Evolutionary conservation across 2,888 invertebrate species (phyloP).

Genomic region (Prostheceraeus crozeri): DNA sequence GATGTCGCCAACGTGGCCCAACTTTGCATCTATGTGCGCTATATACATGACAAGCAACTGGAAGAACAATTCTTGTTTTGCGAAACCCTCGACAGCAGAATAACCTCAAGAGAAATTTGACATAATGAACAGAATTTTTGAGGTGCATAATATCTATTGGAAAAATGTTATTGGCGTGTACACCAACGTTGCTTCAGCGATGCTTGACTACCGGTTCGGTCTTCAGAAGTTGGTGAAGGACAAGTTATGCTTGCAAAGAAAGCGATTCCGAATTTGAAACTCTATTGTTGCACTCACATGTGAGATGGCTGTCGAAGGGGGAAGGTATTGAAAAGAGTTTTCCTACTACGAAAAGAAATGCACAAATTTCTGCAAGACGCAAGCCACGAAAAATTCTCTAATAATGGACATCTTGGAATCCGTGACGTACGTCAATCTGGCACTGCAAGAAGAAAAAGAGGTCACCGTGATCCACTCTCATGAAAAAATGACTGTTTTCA

Average conservation of each 20-base stretch:
- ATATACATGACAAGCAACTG: constrained; percentile 25
- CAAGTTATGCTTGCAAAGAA: constrained; percentile 17
- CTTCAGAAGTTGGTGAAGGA: constrained; percentile 14
- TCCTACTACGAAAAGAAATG: constrained; percentile 25
- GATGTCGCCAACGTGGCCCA: constrained; percentile 25
- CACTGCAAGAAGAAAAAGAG: constrained; percentile 27
- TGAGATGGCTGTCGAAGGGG: constrained; percentile 16
- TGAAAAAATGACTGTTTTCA: constrained; percentile 33
- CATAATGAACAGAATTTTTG: constrained; percentile 24
- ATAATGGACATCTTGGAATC: constrained; percentile 30
- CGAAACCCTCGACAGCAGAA: constrained; percentile 12
- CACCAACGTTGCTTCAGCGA: not conserved
- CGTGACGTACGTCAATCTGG: constrained; percentile 23
- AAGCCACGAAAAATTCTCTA: constrained; percentile 21
- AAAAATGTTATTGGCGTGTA: constrained; percentile 12
- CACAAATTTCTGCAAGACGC: constrained; percentile 12
- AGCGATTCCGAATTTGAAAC: constrained; percentile 23
- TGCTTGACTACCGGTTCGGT: constrained; percentile 14
- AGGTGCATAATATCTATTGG: constrained; percentile 25
- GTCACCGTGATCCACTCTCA: constrained; percentile 25
- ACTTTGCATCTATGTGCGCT: constrained; percentile 26
- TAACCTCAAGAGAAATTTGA: constrained; percentile 21
- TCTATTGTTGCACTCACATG: constrained; percentile 29
- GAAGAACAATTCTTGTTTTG: constrained; percentile 30
- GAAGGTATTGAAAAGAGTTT: constrained; percentile 26